Evolutionary conservation across 2,797 vertebrate species (phyloP), one percentile per base, ranked within the genome.

Genomic region (Molothrus aeneus): DNA sequence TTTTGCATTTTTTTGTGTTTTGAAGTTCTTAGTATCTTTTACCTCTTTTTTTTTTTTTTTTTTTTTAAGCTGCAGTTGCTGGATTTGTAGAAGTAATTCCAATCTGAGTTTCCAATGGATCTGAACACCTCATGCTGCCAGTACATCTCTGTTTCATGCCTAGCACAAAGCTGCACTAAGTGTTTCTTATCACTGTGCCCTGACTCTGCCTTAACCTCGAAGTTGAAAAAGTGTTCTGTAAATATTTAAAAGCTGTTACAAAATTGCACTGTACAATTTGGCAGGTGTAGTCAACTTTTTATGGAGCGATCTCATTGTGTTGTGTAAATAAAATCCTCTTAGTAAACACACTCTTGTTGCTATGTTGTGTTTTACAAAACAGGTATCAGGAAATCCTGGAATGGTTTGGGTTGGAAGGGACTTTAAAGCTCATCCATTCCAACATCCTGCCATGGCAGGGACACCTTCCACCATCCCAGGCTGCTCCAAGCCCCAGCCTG

Each of bases 131-230:
- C 63, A 40, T 8, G 71, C 75, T 95, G 86, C 91, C 75, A 71
- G 75, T 88, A 84, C 48, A 24, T 65, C 69, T 88, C 68, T 69
- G 22, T 72, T 42, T 73, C 80, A 48, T 22, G 72, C 75, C 80
- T 81, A 91, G 60, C 83, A 86, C 79, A 87, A 73, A 96, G 74
- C 90, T 92, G 89, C 93, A 95, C 93, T 65, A 91, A 89, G 86
- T 92, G 94, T 94, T 93, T 87, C 91, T 92, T 92, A 93, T 70
- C 95, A 89, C 93, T 95, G 96, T 97, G 97, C 95, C 95, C 97
- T 87, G 71, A 81, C 94, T 96, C 94, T 95, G 97, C 96, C 96
- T 97, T 97, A 95, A 95, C 69, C 65, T 92, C 10, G 2, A 32
- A 65, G 48, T 10, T 82, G 64, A 73, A 73, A 47, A 92, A 93